phyloP scores from a whole-genome alignment of 2,113 vertebrate species.

The Pygoscelis adeliae region DNA sequence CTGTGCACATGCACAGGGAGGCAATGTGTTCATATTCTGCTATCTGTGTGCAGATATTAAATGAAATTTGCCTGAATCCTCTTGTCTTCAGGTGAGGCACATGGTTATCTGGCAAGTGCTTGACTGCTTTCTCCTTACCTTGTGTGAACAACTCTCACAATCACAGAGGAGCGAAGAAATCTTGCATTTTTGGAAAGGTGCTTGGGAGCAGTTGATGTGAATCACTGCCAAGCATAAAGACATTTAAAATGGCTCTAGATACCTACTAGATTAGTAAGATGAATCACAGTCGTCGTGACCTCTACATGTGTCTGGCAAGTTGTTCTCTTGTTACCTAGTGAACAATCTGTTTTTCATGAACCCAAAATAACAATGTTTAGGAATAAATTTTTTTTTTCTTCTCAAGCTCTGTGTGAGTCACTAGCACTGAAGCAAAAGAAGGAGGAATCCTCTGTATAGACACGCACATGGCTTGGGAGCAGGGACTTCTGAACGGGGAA shows the following conservation, averaged over 20 bases:
- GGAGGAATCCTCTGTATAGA: background rate
- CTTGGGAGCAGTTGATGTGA: background rate
- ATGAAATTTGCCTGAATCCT: background rate
- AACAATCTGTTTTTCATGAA: slow-evolving; percentile 35
- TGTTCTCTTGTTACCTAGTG: slow-evolving; percentile 57
- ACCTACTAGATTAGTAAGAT: slow-evolving; percentile 44
- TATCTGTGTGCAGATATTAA: background rate
- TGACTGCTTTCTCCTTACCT: background rate
- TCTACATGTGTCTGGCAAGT: slow-evolving; percentile 59
- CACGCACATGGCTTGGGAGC: background rate
- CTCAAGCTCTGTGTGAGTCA: slow-evolving; percentile 23
- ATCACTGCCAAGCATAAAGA: slow-evolving; percentile 27
- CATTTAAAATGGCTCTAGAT: background rate
- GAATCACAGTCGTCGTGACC: slow-evolving; percentile 43
- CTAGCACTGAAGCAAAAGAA: background rate
- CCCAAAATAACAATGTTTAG: slow-evolving; percentile 59
- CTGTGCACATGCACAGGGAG: accelerated
- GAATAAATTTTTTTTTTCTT: background rate
- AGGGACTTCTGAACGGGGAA: background rate
- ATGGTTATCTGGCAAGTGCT: background rate
- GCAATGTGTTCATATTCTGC: background rate
- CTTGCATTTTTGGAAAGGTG: background rate
- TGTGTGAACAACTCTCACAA: background rate
- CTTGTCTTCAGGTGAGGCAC: background rate
- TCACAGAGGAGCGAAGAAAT: background rate